Base-by-base conservation (phyloP, 2,888 invertebrate species). In the Hirudinaria manillensis region DNA sequence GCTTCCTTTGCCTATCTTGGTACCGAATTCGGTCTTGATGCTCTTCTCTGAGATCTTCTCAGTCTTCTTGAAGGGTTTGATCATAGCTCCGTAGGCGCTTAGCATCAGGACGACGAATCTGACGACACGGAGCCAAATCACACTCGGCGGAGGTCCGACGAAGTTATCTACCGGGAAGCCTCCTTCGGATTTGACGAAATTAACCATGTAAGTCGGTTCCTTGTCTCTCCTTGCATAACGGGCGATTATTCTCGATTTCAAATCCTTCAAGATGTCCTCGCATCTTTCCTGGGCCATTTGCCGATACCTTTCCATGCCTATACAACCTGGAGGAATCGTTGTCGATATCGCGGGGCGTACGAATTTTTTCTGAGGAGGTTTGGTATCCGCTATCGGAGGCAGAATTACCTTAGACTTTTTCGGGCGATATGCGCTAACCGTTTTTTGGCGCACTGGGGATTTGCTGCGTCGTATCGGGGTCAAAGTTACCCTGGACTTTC, bases 31-130 rank as follows among this genome's bases (percentile, higher is more conserved):
- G 56, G 1, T 55, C 72, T 53, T 27, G 56, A 55, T 55, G 53
- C 53, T 72, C 10, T 55, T 53, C 13, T 55, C 24, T 3, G 53
- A 27, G n/a, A 72, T 27, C n/a, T 51, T 72, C 29, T 72, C 72
- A 21, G 27, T 27, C 55, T 13, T 29, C 19, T 68, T 68, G 68
- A 29, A 55, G 3, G 51, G 32, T 34, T 51, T 72, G 24, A 51
- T 56, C 56, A 72, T 72, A 19, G 72, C 72, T 13, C 72, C 72
- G 53, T 55, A 72, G 24, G 53, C 56, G 19, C 19, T 29, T 10
- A 72, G 7, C 53, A 72, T 24, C 29, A 72, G 27, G 16, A 53
- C 53, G n/a, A 56, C 56, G 53, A 16, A 27, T 56, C 72, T 24
- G 16, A 72, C 72, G 4, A 56, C 56, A 13, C n/a, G 21, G 21